Base-by-base conservation (phyloP, 2,888 invertebrate genomes). In the Cataglyphis livida region DNA sequence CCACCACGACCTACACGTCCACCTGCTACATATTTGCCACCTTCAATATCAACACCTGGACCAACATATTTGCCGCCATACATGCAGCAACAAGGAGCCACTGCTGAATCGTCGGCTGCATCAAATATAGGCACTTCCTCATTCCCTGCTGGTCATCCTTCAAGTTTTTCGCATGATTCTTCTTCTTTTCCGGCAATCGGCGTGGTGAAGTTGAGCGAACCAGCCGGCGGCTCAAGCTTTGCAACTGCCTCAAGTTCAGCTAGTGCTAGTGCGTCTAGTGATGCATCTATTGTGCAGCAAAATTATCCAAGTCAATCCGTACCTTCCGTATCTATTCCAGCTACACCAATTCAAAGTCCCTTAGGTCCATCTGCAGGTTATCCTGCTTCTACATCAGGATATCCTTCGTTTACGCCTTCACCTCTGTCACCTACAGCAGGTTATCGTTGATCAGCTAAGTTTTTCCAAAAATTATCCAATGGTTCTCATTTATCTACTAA, bases 21-120 rank as follows among this genome's bases (percentile, higher is more conserved):
- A 7, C 70, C 78, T 78, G 41, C 70, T 32, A 76, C 28, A 41
- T 76, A 76, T 41, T n/a, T 28, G 41, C 38, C 54, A 41, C 66
- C 66, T 66, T 0, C 28, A 25, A 18, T 64, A 9, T 79, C 78
- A 15, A 79, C 78, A 25, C 78, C 78, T 12, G 78, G 44, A 4
- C 71, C 78, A 1, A 79, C 78, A 0, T 79, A 79, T 35, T 70
- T 79, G 25, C 78, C 78, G 70, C 78, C 78, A 0, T 79, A 70
- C 0, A 21, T 32, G 18, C 78, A 59, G 35, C 78, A 59, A 44
- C 78, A 44, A 9, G 66, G 35, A 25, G 0, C 28, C 3, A 10
- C 21, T 12, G 28, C 21, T 21, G 38, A 3, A 41, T 7, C 21
- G 3, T 15, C 65, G 4, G 25, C 35, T 38, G 9, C 21, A n/a